Evolutionary conservation across 2,888 invertebrate species (phyloP).

Genomic region (Merodon equestris): DNA sequence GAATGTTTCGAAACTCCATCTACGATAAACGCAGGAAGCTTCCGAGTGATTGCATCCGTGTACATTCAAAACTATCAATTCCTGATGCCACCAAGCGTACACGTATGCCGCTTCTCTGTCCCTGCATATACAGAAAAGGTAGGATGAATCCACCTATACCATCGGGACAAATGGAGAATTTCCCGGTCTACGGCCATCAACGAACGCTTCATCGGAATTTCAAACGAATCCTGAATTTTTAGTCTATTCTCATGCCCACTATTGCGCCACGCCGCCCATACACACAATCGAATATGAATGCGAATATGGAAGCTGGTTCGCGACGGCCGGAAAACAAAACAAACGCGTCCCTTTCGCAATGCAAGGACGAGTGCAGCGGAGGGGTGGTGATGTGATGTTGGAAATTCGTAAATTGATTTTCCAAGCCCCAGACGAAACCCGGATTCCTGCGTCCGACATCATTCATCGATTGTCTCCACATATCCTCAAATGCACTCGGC

Average conservation of each 20-base stretch:
- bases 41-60: constrained; percentile 66
- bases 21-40: constrained; percentile 64
- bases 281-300: constrained; percentile 31
- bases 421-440: constrained; percentile 8
- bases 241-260: background rate
- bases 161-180: constrained; percentile 34
- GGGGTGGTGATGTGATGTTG: constrained; percentile 24
- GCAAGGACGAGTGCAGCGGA: constrained; percentile 42
- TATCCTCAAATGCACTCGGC: constrained; percentile 13
- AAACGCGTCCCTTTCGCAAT: constrained; percentile 23
- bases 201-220: constrained; percentile 51
- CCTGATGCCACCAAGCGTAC: constrained; percentile 29
- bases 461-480: background rate
- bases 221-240: constrained; percentile 55
- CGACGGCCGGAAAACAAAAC: constrained; percentile 38
- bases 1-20: constrained; percentile 49
- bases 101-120: background rate
- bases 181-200: constrained; percentile 26
- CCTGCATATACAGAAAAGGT: background rate
- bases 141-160: constrained; percentile 45
- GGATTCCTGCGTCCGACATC: background rate
- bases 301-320: constrained; percentile 9
- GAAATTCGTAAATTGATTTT: constrained; percentile 53
- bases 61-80: constrained; percentile 63
- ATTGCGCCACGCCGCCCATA: no score